phyloP scores from a whole-genome alignment of 2,113 vertebrate species.

The Megaceryle torquata region DNA sequence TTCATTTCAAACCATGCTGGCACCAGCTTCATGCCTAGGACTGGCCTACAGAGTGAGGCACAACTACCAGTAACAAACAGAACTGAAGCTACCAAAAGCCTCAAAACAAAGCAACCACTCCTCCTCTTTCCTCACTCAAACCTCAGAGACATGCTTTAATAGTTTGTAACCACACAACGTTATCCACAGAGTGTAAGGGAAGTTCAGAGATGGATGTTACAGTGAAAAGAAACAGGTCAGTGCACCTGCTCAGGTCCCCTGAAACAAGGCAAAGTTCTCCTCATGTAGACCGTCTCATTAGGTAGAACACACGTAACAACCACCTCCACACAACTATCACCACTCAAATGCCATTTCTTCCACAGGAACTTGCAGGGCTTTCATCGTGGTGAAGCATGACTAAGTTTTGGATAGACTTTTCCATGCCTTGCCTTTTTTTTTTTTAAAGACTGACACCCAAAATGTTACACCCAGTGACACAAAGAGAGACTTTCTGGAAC shows the following conservation, averaged over 20 bases:
- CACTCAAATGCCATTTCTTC: neutral
- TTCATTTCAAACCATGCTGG: neutral
- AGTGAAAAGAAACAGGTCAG: neutral
- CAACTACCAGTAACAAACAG: neutral
- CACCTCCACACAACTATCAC: neutral
- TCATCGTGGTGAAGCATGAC: neutral
- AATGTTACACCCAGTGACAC: neutral
- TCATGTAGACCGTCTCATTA: neutral
- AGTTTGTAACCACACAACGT: neutral
- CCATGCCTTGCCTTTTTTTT: neutral
- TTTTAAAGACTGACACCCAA: neutral
- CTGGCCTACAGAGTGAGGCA: neutral
- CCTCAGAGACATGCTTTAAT: neutral
- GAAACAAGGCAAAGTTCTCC: neutral
- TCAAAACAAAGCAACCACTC: neutral
- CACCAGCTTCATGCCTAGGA: accelerated
- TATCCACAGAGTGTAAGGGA: neutral
- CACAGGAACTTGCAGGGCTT: neutral
- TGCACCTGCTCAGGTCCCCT: neutral
- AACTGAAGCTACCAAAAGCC: neutral
- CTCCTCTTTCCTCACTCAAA: neutral
- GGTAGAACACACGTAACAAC: neutral
- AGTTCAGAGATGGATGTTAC: neutral
- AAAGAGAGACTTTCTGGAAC: neutral
- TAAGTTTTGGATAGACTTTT: neutral